Evolutionary conservation across 1,140 invertebrate species (phyloP).

Genomic region (Drosophila nigromelanica): DNA sequence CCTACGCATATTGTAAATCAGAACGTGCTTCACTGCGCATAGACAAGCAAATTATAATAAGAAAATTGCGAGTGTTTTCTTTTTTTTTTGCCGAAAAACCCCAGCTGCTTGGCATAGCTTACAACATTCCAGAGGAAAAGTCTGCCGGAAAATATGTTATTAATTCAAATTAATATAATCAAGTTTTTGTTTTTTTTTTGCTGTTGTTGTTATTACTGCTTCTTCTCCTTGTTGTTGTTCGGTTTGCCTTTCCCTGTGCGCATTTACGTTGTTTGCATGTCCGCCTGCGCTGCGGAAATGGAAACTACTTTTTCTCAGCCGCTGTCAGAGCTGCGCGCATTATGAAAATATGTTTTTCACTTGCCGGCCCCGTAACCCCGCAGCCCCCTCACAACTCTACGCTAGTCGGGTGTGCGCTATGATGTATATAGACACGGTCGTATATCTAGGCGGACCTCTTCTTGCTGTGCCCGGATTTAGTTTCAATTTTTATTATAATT

Average conservation of each 20-base stretch:
- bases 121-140: slow-evolving; percentile 57
- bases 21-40: slow-evolving; percentile 24
- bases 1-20: slow-evolving; percentile 20
- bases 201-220: background rate
- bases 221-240: slow-evolving; percentile 16
- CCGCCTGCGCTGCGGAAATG: slow-evolving; percentile 35
- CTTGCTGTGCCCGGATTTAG: slow-evolving; percentile 14
- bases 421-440: slow-evolving; percentile 57
- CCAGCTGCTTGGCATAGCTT: slow-evolving; percentile 18
- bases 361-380: background rate
- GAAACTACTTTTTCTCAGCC: slow-evolving; percentile 72
- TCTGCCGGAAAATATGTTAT: slow-evolving; percentile 77
- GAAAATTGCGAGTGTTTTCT: slow-evolving; percentile 16
- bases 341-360: slow-evolving; percentile 57
- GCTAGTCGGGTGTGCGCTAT: slow-evolving; percentile 22
- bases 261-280: slow-evolving; percentile 9
- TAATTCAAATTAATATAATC: slow-evolving; percentile 83
- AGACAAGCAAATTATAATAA: slow-evolving; percentile 34
- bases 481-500: slow-evolving; percentile 6
- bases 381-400: background rate
- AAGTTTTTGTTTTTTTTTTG: slow-evolving; percentile 54
- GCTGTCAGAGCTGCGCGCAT: slow-evolving; percentile 46
- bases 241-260: slow-evolving; percentile 3
- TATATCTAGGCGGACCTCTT: slow-evolving; percentile 51
- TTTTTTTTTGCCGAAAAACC: background rate